Base-by-base conservation (phyloP, 2,888 invertebrate genomes). In the Cheilosia vernalis region DNA sequence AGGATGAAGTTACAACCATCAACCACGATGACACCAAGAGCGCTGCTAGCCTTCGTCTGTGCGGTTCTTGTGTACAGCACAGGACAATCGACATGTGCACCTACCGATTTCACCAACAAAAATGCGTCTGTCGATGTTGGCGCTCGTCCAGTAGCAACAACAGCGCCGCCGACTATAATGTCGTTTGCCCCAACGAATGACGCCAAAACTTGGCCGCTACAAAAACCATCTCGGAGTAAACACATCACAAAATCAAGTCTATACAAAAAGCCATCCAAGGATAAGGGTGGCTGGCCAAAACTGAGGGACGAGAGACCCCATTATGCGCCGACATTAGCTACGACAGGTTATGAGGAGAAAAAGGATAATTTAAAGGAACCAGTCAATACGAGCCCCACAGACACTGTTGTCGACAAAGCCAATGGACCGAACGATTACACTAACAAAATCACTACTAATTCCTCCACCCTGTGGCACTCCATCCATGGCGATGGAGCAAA, bases 371-470 rank as follows among this genome's bases (percentile, higher is more conserved):
- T 73, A 53, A 74, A 74, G 40, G 69, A 79, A 69, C 40, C 17
- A 15, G 58, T 53, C 30, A 27, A 19, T 49, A 17, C 60, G 19
- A 44, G 21, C 13, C 42, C 42, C 21, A 66, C 30, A 69, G 81
- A 72, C 47, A 69, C 40, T 74, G 53, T 56, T 79, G 79, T 84
- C 74, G 84, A 79, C 84, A 84, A 84, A 64, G 69, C 70, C 84
- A 79, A 84, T 84, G 74, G 79, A 51, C 73, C 84, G 61, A 74
- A 80, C 60, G 74, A 74, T 70, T 55, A 76, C 70, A 80, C 58
- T 33, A 84, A 84, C 84, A 74, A 84, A 64, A 63, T 19, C 49
- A 37, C 27, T 30, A 64, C 69, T 56, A 69, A 84, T 55, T 13
- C 51, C 66, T 47, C 44, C 33, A 21, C 74, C 60, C 53, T 58